These are phyloP conservation scores for Biston betularia DNA, from an alignment of 2,888 invertebrate species.

Conservation along the genomic window DNA sequence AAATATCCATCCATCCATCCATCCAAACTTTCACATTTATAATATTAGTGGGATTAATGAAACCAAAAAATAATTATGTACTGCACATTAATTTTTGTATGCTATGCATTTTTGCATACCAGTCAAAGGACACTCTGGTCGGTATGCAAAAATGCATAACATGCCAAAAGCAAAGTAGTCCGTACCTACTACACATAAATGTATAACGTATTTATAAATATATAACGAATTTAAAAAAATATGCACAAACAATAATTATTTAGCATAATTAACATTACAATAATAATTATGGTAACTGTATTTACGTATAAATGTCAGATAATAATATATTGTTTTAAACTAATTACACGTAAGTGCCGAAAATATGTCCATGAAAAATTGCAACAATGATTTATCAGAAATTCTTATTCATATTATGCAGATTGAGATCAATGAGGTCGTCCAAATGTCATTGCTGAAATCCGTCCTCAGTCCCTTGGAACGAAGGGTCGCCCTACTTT, in stretches of 20 bases:
- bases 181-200: too few species aligned
- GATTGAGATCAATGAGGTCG: constrained; percentile 42
- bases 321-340: constrained; percentile 10
- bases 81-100: too few species aligned
- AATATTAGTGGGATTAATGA: too few species aligned
- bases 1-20: too few species aligned
- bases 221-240: not conserved
- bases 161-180: too few species aligned
- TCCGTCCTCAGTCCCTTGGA: constrained; percentile 27
- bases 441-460: constrained; percentile 34
- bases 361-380: constrained; percentile 10
- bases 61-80: too few species aligned
- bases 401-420: constrained; percentile 30
- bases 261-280: constrained; percentile 6
- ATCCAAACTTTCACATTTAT: too few species aligned
- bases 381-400: constrained; percentile 24
- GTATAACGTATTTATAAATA: not conserved
- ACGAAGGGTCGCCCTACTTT: constrained; percentile 45
- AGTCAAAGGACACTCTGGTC: too few species aligned
- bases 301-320: constrained; percentile 8
- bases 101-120: too few species aligned
- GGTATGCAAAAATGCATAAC: too few species aligned
- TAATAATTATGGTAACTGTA: not conserved
- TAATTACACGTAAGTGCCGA: constrained; percentile 2
- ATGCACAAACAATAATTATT: not conserved